Evolutionary conservation across 2,888 invertebrate genomes (phyloP), one percentile per base, ranked within the genome.

Genomic region (Tetanocera ferruginea): DNA sequence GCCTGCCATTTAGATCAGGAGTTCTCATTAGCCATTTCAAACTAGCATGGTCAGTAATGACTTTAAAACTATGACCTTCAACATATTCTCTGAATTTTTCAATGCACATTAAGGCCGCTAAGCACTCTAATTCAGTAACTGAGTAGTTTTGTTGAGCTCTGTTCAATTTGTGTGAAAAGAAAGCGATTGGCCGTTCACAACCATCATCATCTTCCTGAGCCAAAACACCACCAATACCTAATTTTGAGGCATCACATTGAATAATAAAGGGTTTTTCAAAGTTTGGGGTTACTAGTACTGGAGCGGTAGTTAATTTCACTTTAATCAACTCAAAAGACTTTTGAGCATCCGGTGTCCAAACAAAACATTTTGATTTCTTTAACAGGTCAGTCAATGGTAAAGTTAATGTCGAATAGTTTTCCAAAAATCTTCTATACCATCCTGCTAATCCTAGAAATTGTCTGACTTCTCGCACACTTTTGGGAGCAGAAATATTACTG

Each of bases 31-130:
- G 81, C 84, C 62, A 49, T 76, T 80, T 4, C 84, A 83, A 37
- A 83, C 83, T n/a, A 78, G 82, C 78, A 82, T 78, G 1, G 86
- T 79, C 83, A n/a, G 55, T 55, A n/a, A n/a, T n/a, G n/a, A n/a
- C n/a, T n/a, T n/a, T n/a, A n/a, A n/a, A n/a, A n/a, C n/a, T n/a
- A n/a, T 62, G n/a, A 51, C 49, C 19, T 23, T 64, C n/a, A 71
- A 37, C 51, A 52, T 55, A n/a, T 5, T 5, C 34, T 43, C 55
- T 8, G 34, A 84, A 86, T 67, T 82, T 76, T 0, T 80, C 78
- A 0, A 82, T 5, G 4, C 76, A 60, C 19, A 78, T 5, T 6
- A 80, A 60, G 17, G 78, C 81, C 11, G 82, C 81, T 37, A 81
- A 34, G 43, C 81, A 81, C 60, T 82, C 82, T 23, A 76, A 62